Evolutionary conservation across 2,888 invertebrate genomes (phyloP), one percentile per base, ranked within the genome.

Genomic region (Parnassius glacialis): DNA sequence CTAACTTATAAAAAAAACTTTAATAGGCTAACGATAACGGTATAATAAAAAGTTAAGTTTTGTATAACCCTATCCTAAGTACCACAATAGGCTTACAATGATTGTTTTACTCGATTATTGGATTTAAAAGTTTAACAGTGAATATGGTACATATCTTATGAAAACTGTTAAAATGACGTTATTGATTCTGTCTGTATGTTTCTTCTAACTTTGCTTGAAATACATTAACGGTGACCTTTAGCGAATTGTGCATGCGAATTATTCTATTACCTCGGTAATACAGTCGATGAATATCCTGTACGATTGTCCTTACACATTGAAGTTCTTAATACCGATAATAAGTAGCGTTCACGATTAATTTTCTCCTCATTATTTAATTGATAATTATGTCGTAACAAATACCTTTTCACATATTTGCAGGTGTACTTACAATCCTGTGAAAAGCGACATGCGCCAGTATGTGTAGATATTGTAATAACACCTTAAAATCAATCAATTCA

Each of bases 201-300:
- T 58, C 43, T 41, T 34, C 50, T 34, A 43, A 44, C 16, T 51
- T 44, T 55, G 44, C 13, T 25, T 41, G 5, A 50, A 13, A 44
- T 51, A 10, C 52, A 47, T 57, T 57, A 51, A 44, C 48, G 25
- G 25, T 50, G 52, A 52, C 61, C 57, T 61, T 43, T 48, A 52
- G 20, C 52, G 52, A 52, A 57, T 52, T 47, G 52, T 34, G 61
- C 25, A 61, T 61, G 57, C 57, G 53, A 61, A 61, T 57, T 57
- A 52, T 61, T 25, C 48, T 47, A 61, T 61, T 52, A 57, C 57
- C 61, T 61, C 52, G 57, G 48, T 16, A 11, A 57, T 34, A 25
- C 20, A 47, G 42, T 42, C 42, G 12, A 42, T 61, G 42, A 25
- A 43, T 52, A 42, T 61, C 10, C 55, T 51, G 10, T 56, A 61